A percentile compares a stretch with the other conserved stretches of the same genome.
Conservation (phyloP, 2,888 invertebrate genomes). For the Pecten maximus region DNA sequence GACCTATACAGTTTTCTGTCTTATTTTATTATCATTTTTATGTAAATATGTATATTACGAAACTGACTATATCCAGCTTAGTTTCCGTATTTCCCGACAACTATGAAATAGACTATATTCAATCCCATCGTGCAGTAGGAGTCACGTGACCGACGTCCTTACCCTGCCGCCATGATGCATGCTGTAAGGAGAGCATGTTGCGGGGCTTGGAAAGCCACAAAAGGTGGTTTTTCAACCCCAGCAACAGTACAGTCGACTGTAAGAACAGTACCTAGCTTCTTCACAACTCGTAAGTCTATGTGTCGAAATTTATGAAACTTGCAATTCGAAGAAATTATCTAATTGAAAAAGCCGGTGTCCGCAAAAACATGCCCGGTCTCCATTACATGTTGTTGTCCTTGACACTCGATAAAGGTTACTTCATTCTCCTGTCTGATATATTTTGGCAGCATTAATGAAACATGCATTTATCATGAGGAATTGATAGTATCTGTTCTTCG, state of each 20-base stretch:
- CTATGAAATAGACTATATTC: not conserved
- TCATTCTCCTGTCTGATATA: not conserved
- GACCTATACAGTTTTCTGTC: no score
- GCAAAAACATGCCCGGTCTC: constrained; percentile 45
- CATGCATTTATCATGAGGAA: not conserved
- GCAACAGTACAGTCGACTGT: constrained; percentile 84
- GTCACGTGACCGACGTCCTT: constrained; percentile 65
- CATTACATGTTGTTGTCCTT: constrained; percentile 22
- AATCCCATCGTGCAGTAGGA: not conserved
- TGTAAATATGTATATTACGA: no score
- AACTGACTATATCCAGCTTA: not conserved
- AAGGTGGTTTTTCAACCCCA: constrained; percentile 83
- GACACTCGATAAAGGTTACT: not conserved
- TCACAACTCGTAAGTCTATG: constrained; percentile 84
- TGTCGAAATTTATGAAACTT: constrained; percentile 24
- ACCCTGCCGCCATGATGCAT: constrained; percentile 85
- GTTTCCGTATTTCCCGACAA: not conserved
- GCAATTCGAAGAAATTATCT: not conserved
- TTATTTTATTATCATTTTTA: no score
- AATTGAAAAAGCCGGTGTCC: constrained; percentile 37
- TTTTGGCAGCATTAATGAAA: not conserved
- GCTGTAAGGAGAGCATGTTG: constrained; percentile 85
- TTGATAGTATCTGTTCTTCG: not conserved
- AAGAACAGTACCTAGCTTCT: constrained; percentile 84
- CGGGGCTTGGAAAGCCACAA: constrained; percentile 85